These are phyloP conservation scores for Drosophila kurseongensis DNA, from an alignment of 1,140 invertebrate genomes.

Conservation along the genomic window DNA sequence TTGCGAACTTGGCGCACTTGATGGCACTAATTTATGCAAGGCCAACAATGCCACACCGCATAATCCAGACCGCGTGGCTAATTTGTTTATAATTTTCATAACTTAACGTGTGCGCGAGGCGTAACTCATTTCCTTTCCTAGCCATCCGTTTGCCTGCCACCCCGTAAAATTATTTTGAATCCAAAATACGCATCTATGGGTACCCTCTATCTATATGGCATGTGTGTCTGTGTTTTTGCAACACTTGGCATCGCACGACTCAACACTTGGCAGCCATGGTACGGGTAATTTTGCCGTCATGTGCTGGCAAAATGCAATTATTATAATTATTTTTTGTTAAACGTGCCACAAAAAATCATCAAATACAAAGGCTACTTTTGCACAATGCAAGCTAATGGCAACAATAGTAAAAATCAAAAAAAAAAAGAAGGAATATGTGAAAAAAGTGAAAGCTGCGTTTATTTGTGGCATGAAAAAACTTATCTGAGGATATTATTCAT, in stretches of 20 bases:
- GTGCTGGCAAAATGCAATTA: constrained; percentile 58
- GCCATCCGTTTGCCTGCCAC: constrained; percentile 5
- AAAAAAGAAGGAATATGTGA: constrained; percentile 7
- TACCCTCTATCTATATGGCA: constrained; percentile 6
- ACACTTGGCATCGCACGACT: constrained; percentile 49
- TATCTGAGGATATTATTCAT: constrained; percentile 3
- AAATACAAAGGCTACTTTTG: constrained; percentile 24
- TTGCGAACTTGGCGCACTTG: constrained; percentile 55
- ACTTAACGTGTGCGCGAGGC: constrained; percentile 68
- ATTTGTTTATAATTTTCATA: constrained; percentile 83
- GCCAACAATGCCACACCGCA: constrained; percentile 69
- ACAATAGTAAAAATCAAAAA: constrained; percentile 11
- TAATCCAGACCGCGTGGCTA: constrained; percentile 67
- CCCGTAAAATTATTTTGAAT: constrained; percentile 36
- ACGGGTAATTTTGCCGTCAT: constrained; percentile 47
- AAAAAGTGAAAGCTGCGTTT: constrained; percentile 34
- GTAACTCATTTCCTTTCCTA: constrained; percentile 52
- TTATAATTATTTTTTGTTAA: constrained; percentile 45
- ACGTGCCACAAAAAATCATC: constrained; percentile 28
- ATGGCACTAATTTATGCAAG: constrained; percentile 74
- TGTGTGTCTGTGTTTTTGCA: constrained; percentile 17
- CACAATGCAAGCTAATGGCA: constrained; percentile 11
- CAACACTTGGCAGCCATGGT: constrained; percentile 45
- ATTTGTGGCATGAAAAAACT: constrained; percentile 3
- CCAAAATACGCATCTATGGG: constrained; percentile 26